A percentile compares a stretch with the other conserved stretches of the same genome.
Conservation (phyloP, 23 tunicate species). For the Trididemnum nubilum region DNA sequence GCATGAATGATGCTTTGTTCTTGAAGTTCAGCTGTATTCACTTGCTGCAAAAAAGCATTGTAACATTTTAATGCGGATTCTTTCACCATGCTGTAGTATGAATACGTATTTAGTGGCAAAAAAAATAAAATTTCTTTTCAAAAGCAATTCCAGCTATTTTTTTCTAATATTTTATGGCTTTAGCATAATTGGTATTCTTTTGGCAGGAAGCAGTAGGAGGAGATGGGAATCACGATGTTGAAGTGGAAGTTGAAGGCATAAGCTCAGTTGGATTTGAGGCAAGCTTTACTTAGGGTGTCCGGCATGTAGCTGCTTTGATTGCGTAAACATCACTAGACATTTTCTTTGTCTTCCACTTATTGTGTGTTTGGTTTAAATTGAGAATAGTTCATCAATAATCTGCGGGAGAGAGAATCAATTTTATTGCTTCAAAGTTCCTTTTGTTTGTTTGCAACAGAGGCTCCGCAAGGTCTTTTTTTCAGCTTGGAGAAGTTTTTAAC, state of each 20-base stretch:
- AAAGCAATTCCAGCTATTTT: not conserved
- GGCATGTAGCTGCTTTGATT: too few species aligned
- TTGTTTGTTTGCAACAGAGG: not conserved
- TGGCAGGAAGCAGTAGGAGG: slow-evolving; percentile 84
- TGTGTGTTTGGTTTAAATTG: too few species aligned
- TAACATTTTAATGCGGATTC: not conserved
- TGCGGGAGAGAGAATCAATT: too few species aligned
- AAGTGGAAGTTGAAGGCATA: slow-evolving; percentile 85
- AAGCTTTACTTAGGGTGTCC: not conserved
- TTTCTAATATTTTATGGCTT: not conserved
- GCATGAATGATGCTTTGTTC: too few species aligned
- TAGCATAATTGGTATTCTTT: not conserved
- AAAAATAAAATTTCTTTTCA: not conserved
- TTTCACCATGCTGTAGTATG: not conserved
- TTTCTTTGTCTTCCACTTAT: too few species aligned
- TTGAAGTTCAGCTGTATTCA: too few species aligned
- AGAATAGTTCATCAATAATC: too few species aligned
- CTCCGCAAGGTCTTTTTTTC: not conserved
- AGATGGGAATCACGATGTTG: slow-evolving; percentile 66
- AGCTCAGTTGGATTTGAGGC: slow-evolving; percentile 91
- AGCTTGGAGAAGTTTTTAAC: not conserved
- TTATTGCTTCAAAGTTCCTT: too few species aligned
- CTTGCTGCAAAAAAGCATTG: too few species aligned
- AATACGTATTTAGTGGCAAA: not conserved
- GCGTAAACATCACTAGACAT: too few species aligned